Evolutionary conservation across 53 echinoderm and acorn worm genomes (phyloP).

Genomic region (Temnopleurus reevesii): DNA sequence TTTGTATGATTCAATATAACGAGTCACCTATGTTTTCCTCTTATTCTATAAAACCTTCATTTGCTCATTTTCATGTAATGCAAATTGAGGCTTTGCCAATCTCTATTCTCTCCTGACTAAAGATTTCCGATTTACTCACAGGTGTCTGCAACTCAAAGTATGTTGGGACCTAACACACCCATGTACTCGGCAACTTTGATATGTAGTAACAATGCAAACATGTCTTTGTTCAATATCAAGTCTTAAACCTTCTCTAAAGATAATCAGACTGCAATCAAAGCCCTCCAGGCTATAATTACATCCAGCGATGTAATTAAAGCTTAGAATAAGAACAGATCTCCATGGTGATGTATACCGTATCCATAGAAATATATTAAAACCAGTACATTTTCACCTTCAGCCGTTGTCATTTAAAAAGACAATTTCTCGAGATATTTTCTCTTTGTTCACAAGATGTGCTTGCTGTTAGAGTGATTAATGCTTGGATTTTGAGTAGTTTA

Average conservation of each 20-base stretch:
- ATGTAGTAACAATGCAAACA: not conserved
- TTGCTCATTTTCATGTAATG: too few species aligned
- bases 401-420: conserved; percentile 33
- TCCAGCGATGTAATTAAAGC: not conserved
- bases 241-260: not conserved
- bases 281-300: conserved; percentile 32
- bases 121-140: too few species aligned
- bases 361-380: conserved; percentile 34
- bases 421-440: not conserved
- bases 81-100: too few species aligned
- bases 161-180: too few species aligned
- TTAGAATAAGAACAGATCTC: not conserved
- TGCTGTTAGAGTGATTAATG: conserved; percentile 36
- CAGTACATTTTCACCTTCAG: conserved; percentile 29
- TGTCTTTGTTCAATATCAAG: not conserved
- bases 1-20: too few species aligned
- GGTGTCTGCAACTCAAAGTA: too few species aligned
- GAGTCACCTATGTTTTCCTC: too few species aligned
- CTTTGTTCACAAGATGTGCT: not conserved
- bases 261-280: conserved; percentile 19
- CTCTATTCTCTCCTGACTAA: too few species aligned
- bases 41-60: too few species aligned
- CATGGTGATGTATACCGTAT: not conserved
- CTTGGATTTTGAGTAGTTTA: conserved; percentile 33
- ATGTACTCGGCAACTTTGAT: too few species aligned